Base-by-base conservation (phyloP, 2,797 vertebrate genomes). In the Erithacus rubecula region DNA sequence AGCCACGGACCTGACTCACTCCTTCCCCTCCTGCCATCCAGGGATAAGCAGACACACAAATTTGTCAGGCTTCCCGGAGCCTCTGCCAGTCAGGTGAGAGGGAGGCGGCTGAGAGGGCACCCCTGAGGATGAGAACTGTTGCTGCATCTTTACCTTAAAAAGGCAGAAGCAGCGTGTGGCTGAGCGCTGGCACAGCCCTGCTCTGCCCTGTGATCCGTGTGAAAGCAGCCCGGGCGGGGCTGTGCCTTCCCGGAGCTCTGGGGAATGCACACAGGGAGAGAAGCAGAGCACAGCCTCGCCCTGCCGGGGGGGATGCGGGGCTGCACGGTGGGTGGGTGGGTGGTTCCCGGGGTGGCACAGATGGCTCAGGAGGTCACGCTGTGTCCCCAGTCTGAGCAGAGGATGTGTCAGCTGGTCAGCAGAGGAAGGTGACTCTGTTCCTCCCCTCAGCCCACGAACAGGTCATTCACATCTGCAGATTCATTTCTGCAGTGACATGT, bases 61-160 rank as follows among this genome's bases (percentile, higher is more conserved):
- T 65, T 9, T 62, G 72, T 91, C 90, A 59, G 86, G 59, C 59
- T 92, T 58, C 81, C 94, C 3, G 10, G 86, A 71, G 68, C 6
- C 81, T 36, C 24, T 2, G 4, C n/a, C 46, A 7, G 64, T 32
- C 91, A 92, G 94, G 95, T 95, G 96, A 96, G 91, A 51, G 90
- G 95, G 91, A 93, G 95, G 94, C 29, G 87, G 79, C 84, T 65
- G 80, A 22, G 59, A 49, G 69, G 58, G 52, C 78, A 81, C 10
- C 79, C 2, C 2, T 5, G 8, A 7, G 7, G 18, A 15, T 3
- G 32, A 5, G 27, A 30, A 2, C 1, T 0, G 0, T 32, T 12
- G 87, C 91, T 65, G 58, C 81, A 18, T 29, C 81, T 76, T 87
- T 47, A 32, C 94, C 89, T 87, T 82, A 85, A 89, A 94, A 76